Percentiles rank a stretch among this genome's conserved stretches.
These are phyloP conservation scores for Brachionus rotundiformis DNA, from an alignment of 1,140 invertebrate species.

Conservation along the genomic window DNA sequence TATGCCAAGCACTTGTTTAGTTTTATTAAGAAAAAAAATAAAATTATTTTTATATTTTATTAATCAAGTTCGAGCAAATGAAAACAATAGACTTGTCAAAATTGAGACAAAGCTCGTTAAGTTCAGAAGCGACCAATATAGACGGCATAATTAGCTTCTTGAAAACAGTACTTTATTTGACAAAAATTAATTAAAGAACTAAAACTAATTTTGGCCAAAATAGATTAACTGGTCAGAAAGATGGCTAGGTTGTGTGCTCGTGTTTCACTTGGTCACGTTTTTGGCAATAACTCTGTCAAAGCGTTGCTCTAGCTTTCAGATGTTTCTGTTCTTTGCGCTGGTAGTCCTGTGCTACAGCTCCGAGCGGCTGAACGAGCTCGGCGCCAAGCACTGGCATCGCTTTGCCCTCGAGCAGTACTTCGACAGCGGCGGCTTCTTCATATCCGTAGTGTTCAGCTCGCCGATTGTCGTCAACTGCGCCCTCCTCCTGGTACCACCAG, in stretches of 20 bases:
- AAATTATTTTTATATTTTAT: too few species aligned
- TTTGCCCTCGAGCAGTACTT: conserved; percentile 46
- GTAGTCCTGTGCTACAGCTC: conserved; percentile 24
- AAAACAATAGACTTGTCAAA: conserved; percentile 18
- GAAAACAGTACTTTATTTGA: neutral
- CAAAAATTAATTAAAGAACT: neutral
- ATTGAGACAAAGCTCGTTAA: neutral
- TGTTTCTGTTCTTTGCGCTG: neutral
- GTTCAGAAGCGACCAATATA: neutral
- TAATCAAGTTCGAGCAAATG: too few species aligned
- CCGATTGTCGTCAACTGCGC: conserved; percentile 34
- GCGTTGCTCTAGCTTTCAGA: conserved; percentile 23
- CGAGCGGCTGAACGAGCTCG: conserved; percentile 34
- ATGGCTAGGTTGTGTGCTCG: conserved; percentile 5
- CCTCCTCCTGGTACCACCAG: neutral
- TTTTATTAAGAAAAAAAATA: too few species aligned
- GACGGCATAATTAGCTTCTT: conserved; percentile 19
- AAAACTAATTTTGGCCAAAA: neutral
- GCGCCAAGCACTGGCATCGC: neutral
- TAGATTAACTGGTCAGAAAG: conserved; percentile 48
- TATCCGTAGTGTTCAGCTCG: conserved; percentile 18
- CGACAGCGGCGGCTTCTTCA: conserved; percentile 28
- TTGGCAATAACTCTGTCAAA: neutral
- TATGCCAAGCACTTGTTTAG: neutral
- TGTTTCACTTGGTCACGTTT: conserved; percentile 1